Percentiles rank a stretch among this genome's conserved stretches.
Conservation (phyloP, 1,140 invertebrate species). For the Maconellicoccus hirsutus region DNA sequence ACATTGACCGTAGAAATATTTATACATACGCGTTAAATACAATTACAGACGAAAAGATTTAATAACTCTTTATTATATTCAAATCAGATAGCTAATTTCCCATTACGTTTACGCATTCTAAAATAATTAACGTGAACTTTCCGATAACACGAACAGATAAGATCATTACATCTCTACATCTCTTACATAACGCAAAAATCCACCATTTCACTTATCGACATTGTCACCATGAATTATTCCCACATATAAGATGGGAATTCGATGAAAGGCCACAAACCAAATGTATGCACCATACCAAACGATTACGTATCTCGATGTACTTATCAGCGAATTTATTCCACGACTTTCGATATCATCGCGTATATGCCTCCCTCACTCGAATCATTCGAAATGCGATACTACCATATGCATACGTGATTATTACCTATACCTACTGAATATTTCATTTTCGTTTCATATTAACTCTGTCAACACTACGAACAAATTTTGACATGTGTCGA, state of each 20-base stretch:
- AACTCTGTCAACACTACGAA: no score
- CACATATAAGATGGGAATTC: conserved; percentile 2
- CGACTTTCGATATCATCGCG: no score
- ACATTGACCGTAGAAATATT: no score
- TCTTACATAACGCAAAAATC: no score
- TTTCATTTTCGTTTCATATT: no score
- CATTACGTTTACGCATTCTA: background rate
- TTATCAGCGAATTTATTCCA: no score
- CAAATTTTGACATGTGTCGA: no score
- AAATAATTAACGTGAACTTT: background rate
- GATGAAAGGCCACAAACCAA: background rate
- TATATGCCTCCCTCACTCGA: no score
- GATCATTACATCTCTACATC: background rate
- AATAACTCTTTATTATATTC: background rate
- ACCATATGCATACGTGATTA: no score
- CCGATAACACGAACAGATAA: background rate
- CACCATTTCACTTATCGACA: background rate
- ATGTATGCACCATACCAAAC: background rate
- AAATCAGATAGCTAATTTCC: background rate
- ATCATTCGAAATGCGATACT: no score
- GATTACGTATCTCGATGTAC: background rate
- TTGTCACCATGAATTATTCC: background rate
- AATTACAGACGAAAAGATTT: background rate
- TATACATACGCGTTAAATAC: no score
- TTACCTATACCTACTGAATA: no score